Evolutionary conservation across 2,888 invertebrate genomes (phyloP).

Genomic region (Tetanocera ferruginea): DNA sequence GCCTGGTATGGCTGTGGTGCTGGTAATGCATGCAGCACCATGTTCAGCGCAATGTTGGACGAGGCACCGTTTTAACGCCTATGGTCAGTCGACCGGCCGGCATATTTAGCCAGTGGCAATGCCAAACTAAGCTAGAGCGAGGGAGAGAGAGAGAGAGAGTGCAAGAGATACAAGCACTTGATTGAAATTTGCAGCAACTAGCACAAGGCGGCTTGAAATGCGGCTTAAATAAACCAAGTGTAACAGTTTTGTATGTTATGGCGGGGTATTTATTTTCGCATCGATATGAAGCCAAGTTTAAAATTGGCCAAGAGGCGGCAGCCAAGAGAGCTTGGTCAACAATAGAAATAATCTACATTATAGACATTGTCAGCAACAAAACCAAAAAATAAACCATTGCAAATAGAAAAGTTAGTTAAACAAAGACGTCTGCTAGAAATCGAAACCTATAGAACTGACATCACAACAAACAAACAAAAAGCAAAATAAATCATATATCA

Average conservation of each 20-base stretch:
- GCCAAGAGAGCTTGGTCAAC: neutral
- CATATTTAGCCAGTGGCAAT: conserved; percentile 22
- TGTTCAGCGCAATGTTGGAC: conserved; percentile 1
- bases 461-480: no score
- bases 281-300: neutral
- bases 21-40: neutral
- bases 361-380: neutral
- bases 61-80: conserved; percentile 23
- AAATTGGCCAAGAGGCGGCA: neutral
- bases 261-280: conserved; percentile 21
- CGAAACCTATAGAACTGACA: no score
- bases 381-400: neutral
- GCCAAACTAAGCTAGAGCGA: conserved; percentile 46
- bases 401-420: no score
- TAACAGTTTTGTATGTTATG: conserved; percentile 49
- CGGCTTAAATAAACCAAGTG: conserved; percentile 45
- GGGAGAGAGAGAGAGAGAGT: neutral
- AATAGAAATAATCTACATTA: neutral
- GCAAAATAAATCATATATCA: no score
- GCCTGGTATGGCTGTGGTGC: neutral
- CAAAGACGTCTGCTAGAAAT: no score
- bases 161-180: neutral
- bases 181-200: neutral
- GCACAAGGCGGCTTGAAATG: conserved; percentile 29
- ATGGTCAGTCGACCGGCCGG: conserved; percentile 37